Evolutionary conservation across 1,140 invertebrate species (phyloP), one percentile per base, ranked within the genome.

Genomic region (Formica exsecta): DNA sequence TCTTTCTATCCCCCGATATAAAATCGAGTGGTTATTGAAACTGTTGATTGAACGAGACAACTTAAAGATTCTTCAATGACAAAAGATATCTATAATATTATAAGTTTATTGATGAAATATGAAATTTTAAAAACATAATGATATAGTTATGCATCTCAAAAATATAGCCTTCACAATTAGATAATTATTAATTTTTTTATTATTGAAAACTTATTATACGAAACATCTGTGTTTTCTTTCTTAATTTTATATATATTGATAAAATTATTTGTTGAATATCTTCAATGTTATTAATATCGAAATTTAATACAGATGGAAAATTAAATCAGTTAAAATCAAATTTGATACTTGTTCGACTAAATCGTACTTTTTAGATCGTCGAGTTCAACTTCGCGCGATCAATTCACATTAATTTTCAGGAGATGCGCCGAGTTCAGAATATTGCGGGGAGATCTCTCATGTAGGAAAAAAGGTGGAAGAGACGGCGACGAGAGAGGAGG

Each of bases 371-470:
- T 83, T 36, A 22, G n/a, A 25, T 75, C 57, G 41, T 74, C 59
- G 74, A 38, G 61, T 76, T 22, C 57, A 41, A 75, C 57, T 59
- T 76, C 16, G 38, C n/a, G 36, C 79, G 54, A 81, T 71, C 68
- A 61, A 61, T 36, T 74, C 54, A 68, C 57, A 73, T 83, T 83
- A 83, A 79, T 51, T 74, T 54, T n/a, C 41, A 6, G 29, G 7
- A 73, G 68, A 73, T 29, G n/a, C 19, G 54, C 73, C 29, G 54
- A 25, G 38, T 44, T 65, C 44, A 44, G 85, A 89, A 86, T 77
- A 89, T 89, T 86, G 74, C 11, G n/a, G 29, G 57, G 54, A 59
- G 54, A 81, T 74, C 73, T 83, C 38, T 32, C 54, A 22, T 44
- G 54, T 8, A 71, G 85, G 8, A 38, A 62, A 76, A 87, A 64